Conservation (phyloP, 2,113 vertebrate species). For the Mormyrus lacerda region DNA sequence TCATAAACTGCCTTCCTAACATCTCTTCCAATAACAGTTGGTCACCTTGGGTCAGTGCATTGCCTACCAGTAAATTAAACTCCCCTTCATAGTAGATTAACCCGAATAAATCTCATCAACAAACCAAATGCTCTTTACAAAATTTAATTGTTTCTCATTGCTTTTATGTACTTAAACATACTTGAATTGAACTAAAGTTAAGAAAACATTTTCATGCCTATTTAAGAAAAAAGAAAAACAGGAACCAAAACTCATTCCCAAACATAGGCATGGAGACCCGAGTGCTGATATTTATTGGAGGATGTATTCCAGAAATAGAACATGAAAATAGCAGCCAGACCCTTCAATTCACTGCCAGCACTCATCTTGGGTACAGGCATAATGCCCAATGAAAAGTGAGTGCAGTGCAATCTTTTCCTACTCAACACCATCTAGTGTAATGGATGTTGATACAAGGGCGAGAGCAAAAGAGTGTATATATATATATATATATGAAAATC, state of each 20-base stretch:
- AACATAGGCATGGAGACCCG: conserved; percentile 2
- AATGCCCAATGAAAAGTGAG: neutral
- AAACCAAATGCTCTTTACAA: neutral
- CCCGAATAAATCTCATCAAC: neutral
- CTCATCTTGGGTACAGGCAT: neutral
- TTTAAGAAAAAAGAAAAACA: neutral
- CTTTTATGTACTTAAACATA: no score
- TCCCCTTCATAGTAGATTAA: neutral
- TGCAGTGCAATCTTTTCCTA: neutral
- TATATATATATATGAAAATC: neutral
- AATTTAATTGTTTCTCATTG: neutral
- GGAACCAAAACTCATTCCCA: neutral
- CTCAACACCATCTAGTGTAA: neutral
- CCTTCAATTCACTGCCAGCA: neutral
- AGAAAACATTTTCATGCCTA: neutral
- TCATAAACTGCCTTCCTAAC: neutral
- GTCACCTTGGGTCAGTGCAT: neutral
- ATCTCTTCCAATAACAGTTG: neutral
- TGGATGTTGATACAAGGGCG: neutral
- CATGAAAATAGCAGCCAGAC: neutral
- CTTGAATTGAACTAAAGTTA: no score
- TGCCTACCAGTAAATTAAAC: neutral
- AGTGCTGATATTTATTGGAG: conserved; percentile 5
- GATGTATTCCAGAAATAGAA: conserved; percentile 3
- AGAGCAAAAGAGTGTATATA: neutral